Percentiles rank a stretch among this genome's conserved stretches.
Evolutionary conservation across 2,888 invertebrate species (phyloP).

Genomic region (Diogma glabrata): DNA sequence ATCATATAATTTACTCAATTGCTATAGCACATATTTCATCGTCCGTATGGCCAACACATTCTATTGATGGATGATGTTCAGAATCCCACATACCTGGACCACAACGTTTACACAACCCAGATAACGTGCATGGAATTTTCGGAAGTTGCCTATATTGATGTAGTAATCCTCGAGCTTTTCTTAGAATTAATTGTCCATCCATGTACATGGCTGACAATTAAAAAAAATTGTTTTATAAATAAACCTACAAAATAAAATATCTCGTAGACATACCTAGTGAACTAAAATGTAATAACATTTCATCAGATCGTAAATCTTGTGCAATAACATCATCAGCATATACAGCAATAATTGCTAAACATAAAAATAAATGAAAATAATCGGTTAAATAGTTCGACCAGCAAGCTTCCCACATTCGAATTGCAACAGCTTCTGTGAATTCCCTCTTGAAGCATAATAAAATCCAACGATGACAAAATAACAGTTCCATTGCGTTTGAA

Average conservation of each 20-base stretch:
- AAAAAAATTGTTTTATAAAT: not conserved
- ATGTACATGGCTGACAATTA: slow-evolving; percentile 74
- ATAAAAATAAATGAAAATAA: slow-evolving; percentile 91
- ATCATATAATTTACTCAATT: slow-evolving; percentile 28
- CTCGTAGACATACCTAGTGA: slow-evolving; percentile 61
- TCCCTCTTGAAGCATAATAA: slow-evolving; percentile 85
- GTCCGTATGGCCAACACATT: slow-evolving; percentile 64
- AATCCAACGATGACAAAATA: slow-evolving; percentile 94
- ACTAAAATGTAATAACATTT: slow-evolving; percentile 90
- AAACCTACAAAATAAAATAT: not conserved
- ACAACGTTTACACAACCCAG: slow-evolving; percentile 76
- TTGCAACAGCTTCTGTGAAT: slow-evolving; percentile 77
- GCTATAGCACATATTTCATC: slow-evolving; percentile 40
- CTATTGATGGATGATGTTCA: slow-evolving; percentile 74
- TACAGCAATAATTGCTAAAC: slow-evolving; percentile 83
- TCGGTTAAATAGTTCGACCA: slow-evolving; percentile 96
- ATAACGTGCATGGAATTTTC: slow-evolving; percentile 79
- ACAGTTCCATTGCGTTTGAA: slow-evolving; percentile 75
- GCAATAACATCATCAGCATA: slow-evolving; percentile 90
- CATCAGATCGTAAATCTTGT: slow-evolving; percentile 84
- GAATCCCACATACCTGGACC: slow-evolving; percentile 94
- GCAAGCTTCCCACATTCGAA: slow-evolving; percentile 93
- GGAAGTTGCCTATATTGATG: slow-evolving; percentile 82
- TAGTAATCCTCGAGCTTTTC: slow-evolving; percentile 83
- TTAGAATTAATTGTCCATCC: slow-evolving; percentile 81